Conservation (phyloP, 2,797 vertebrate genomes). For the Hypotaenidia okinawae region DNA sequence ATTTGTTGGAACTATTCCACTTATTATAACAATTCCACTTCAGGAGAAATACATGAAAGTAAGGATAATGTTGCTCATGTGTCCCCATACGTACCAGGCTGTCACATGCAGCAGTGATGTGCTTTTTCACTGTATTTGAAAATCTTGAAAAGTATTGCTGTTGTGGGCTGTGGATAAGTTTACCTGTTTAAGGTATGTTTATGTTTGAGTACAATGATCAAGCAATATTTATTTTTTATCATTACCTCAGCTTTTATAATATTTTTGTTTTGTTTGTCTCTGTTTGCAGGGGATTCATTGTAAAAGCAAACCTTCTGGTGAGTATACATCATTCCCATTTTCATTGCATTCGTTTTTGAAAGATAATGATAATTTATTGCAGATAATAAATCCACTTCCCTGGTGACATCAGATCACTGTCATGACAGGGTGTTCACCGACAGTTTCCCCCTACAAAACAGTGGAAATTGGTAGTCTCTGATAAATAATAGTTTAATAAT, state of each 20-base stretch:
- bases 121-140: neutral
- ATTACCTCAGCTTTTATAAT: neutral
- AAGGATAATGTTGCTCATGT: neutral
- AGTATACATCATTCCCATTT: conserved; percentile 40
- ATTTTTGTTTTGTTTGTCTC: conserved; percentile 1
- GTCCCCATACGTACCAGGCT: accelerated
- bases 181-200: neutral
- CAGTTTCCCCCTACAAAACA: neutral
- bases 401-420: neutral
- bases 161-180: neutral
- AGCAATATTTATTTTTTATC: neutral
- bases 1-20: neutral
- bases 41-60: neutral
- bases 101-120: neutral
- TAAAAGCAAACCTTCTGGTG: conserved; percentile 66
- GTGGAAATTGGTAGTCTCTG: neutral
- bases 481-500: neutral
- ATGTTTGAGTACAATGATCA: neutral
- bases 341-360: neutral
- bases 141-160: neutral
- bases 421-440: neutral
- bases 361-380: neutral
- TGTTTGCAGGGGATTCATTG: conserved; percentile 71
- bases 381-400: neutral
- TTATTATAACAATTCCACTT: neutral